phyloP scores from a whole-genome alignment of 2,113 vertebrate species.

The Neogobius melanostomus region DNA sequence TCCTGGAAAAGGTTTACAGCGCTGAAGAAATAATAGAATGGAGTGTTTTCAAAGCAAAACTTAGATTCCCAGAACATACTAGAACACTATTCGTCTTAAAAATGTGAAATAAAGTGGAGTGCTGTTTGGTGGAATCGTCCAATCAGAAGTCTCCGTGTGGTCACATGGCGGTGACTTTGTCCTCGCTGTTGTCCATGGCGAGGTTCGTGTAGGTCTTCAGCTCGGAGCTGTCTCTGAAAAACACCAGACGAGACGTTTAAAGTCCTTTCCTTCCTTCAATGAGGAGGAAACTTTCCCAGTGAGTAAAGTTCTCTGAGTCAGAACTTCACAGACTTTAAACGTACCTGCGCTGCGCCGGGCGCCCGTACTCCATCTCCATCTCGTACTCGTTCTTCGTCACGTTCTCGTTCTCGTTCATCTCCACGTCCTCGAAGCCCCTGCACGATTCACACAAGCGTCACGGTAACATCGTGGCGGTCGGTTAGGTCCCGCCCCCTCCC shows the following conservation, averaged over 20 bases:
- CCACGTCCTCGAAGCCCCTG: not conserved
- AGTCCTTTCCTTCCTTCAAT: no score
- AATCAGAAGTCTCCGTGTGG: constrained; percentile 5
- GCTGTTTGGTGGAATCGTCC: not conserved
- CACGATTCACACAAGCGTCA: not conserved
- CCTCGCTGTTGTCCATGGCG: constrained; percentile 16
- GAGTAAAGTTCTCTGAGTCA: no score
- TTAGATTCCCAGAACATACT: no score
- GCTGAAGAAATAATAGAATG: no score
- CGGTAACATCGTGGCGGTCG: no score
- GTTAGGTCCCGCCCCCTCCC: no score
- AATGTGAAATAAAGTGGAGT: not conserved
- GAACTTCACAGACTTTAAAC: no score
- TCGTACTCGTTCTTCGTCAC: not conserved
- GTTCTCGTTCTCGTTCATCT: not conserved
- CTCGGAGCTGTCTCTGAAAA: constrained; percentile 51
- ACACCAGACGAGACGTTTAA: not conserved
- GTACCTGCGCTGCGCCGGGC: not conserved
- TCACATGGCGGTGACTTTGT: constrained; percentile 68
- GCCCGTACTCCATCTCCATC: not conserved
- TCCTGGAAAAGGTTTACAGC: no score
- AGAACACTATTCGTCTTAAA: no score
- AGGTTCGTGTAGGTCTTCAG: constrained; percentile 38
- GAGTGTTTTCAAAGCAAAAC: no score
- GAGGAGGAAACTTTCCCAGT: no score